These are phyloP conservation scores for Gadus macrocephalus DNA, from an alignment of 2,113 vertebrate species.

Conservation along the genomic window DNA sequence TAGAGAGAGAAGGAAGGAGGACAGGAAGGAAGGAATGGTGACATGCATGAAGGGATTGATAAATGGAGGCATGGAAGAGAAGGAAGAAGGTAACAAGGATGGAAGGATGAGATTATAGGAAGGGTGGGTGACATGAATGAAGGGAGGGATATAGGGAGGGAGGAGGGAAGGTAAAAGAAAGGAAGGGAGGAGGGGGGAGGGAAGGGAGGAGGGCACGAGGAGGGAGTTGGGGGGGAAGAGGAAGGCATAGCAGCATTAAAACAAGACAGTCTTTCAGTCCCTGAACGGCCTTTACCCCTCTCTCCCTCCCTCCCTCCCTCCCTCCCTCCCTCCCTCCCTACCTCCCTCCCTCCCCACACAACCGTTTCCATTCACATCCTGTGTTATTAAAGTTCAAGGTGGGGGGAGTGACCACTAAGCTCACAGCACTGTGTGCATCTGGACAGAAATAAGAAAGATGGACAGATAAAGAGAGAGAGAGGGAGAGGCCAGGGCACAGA, in stretches of 20 bases:
- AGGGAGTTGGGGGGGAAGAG: neutral
- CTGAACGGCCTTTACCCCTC: too few species aligned
- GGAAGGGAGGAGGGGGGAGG: neutral
- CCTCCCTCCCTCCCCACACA: slow-evolving; percentile 3
- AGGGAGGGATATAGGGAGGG: too few species aligned
- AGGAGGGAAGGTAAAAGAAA: slow-evolving; percentile 8
- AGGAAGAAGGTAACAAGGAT: too few species aligned
- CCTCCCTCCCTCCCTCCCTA: too few species aligned
- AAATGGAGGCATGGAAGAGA: too few species aligned
- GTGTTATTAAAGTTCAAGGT: slow-evolving; percentile 36
- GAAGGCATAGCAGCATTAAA: slow-evolving; percentile 2
- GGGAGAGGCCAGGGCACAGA: slow-evolving; percentile 2
- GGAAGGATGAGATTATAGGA: too few species aligned
- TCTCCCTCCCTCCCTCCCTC: neutral
- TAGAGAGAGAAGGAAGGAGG: neutral
- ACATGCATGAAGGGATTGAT: too few species aligned
- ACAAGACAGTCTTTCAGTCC: too few species aligned
- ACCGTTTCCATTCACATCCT: slow-evolving; percentile 21
- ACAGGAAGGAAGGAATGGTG: neutral
- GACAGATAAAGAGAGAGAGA: slow-evolving; percentile 7
- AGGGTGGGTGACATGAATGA: too few species aligned
- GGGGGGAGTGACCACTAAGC: neutral
- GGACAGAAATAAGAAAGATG: slow-evolving; percentile 21
- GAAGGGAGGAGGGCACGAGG: neutral
- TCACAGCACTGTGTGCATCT: slow-evolving; percentile 1